These are phyloP conservation scores for Apogon talboti DNA, from an alignment of 2,797 vertebrate genomes.

Conservation along the genomic window DNA sequence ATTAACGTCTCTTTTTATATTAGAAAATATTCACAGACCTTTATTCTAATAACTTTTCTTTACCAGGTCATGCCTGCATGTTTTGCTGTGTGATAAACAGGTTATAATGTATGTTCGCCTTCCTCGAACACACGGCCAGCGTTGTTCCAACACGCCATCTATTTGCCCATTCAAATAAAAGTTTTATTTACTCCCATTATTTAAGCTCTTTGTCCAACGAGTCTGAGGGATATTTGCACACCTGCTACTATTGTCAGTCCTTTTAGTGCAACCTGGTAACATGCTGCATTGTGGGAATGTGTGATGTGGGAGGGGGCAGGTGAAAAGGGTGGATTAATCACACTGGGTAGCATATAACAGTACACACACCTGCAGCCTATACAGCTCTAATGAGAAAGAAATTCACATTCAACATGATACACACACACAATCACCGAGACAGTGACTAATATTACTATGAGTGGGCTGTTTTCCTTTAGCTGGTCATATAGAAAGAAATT, in stretches of 20 bases:
- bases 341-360: conserved; percentile 54
- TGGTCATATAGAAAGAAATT: conserved; percentile 25
- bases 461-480: conserved; percentile 24
- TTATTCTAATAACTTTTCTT: too few species aligned
- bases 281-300: conserved; percentile 81
- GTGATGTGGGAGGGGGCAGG: conserved; percentile 46
- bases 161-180: conserved; percentile 77
- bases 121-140: conserved; percentile 28
- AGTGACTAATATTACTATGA: conserved; percentile 46
- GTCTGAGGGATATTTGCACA: conserved; percentile 85
- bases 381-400: conserved; percentile 58
- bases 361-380: conserved; percentile 59
- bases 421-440: conserved; percentile 25
- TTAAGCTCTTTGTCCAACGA: conserved; percentile 78
- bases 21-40: too few species aligned
- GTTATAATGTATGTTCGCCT: conserved; percentile 18
- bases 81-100: conserved; percentile 15
- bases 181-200: conserved; percentile 79
- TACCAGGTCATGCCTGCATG: not conserved
- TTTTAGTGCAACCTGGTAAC: conserved; percentile 78
- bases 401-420: conserved; percentile 39
- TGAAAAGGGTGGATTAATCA: conserved; percentile 70
- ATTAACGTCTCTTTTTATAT: too few species aligned
- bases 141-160: conserved; percentile 57
- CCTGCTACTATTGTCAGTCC: conserved; percentile 84